Evolutionary conservation across 2,113 vertebrate species (phyloP), one percentile per base, ranked within the genome.

Genomic region (Notarius lentiginosus): DNA sequence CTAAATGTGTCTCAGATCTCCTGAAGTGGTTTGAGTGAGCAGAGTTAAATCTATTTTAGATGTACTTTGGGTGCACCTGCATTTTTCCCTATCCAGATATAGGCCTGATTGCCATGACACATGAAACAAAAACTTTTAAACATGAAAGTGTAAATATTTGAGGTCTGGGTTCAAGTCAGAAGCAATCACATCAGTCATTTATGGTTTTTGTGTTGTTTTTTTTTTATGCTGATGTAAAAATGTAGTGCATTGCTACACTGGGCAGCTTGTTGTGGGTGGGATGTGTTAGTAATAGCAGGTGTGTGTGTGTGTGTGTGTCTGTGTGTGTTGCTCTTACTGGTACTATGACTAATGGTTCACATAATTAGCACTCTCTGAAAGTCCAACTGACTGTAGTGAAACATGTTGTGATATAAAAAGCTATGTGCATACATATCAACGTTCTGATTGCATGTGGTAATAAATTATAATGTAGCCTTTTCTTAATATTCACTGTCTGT

Each of bases 271-370:
- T 83, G 41, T 86, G 73, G 5, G 88, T 89, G 66, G 82, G 82
- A 75, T 87, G 88, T 89, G 75, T 63, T 81, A 77, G 79, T 58
- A 80, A 87, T 68, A 80, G 81, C 73, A 86, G 65, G 80, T 88
- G 55, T 86, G 58, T 77, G 85, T 82, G 61, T 82, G 56, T 80
- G 68, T 84, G 53, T 82, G 51, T 87, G 66, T 61, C 22, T 73
- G 17, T 73, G 17, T 73, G 34, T 73, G 70, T 73, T 73, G 8
- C 79, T 85, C 34, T 88, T 79, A 77, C 47, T 76, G 49, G 20
- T 76, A 75, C 76, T 58, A 70, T 89, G 75, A 85, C n/a, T 86
- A 84, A 89, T 61, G 61, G 6, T 83, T 81, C 55, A 84, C 49
- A 84, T 81, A 86, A 87, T 80, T 84, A 79, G 51, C 61, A 79